Conservation (phyloP, 1,140 invertebrate species). For the Lordiphosa clarofinis region DNA sequence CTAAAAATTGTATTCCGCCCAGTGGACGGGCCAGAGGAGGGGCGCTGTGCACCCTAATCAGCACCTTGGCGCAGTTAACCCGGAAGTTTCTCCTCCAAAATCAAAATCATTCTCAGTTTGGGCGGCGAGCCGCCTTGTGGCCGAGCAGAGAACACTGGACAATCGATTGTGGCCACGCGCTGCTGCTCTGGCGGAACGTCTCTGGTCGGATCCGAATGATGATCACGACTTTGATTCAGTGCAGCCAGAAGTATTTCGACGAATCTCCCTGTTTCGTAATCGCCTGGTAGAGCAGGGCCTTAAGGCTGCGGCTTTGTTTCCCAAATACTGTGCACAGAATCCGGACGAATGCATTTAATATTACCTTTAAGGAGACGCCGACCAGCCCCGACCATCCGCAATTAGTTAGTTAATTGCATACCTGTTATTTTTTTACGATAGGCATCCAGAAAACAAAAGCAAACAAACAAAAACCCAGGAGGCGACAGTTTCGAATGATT, state of each 20-base stretch:
- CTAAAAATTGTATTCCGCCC: too few species aligned
- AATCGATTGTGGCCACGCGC: constrained; percentile 86
- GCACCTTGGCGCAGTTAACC: too few species aligned
- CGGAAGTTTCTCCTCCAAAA: too few species aligned
- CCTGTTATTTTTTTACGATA: constrained; percentile 68
- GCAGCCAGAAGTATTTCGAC: constrained; percentile 68
- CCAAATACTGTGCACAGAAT: constrained; percentile 86
- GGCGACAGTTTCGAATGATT: constrained; percentile 52
- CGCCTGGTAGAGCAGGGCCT: constrained; percentile 83
- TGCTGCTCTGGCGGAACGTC: constrained; percentile 84
- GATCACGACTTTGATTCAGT: constrained; percentile 71
- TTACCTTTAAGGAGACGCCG: constrained; percentile 57
- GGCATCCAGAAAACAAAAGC: constrained; percentile 23
- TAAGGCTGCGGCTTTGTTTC: constrained; percentile 85
- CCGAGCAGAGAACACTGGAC: constrained; percentile 85
- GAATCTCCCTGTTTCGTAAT: constrained; percentile 80
- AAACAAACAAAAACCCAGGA: constrained; percentile 30
- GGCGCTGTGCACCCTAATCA: too few species aligned
- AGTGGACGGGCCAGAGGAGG: too few species aligned
- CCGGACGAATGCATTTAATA: constrained; percentile 80
- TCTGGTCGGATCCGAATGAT: constrained; percentile 78
- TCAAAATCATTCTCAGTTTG: constrained; percentile 79
- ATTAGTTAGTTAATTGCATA: constrained; percentile 71
- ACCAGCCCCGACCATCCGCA: constrained; percentile 1
- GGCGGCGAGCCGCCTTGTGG: constrained; percentile 87